Base-by-base conservation (phyloP, 2,797 vertebrate genomes). In the Poeciliopsis turneri region DNA sequence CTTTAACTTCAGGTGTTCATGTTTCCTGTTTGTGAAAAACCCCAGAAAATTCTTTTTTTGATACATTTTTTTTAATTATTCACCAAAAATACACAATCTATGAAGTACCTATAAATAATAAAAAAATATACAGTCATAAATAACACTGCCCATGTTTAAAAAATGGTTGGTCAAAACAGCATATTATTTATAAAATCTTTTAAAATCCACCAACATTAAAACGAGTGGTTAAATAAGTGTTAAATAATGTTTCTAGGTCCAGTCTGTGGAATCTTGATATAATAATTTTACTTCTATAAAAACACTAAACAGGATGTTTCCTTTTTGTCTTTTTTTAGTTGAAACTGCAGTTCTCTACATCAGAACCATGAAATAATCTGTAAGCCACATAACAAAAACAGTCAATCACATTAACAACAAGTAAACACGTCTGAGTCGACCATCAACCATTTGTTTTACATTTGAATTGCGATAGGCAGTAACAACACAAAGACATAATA, bases 91-190 rank as follows among this genome's bases (percentile, higher is more conserved):
- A 87, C 68, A 84, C 71, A 88, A 87, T 85, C 75, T 78, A 76
- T 55, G 11, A 75, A 75, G 81, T 71, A 84, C 83, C 85, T 88
- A 84, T 86, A 89, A 86, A 92, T 92, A 89, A 76, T 5, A 88
- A 30, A 45, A 57, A 76, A 81, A 64, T 68, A 88, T 77, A 80
- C 72, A 86, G 86, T 49, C 79, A 92, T 84, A 90, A 89, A 89
- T 94, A 95, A 94, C 93, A 94, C 92, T 94, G 92, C 61, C 75
- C 86, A 74, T 83, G 83, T 93, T 46, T 45, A 43, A 91, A 90
- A 92, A 90, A 87, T 69, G 1, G n/a, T 83, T 69, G 73, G 73
- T 12, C 83, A 87, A 49, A 90, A 86, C 77, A 84, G 20, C 43
- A 61, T 80, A 87, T 81, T 86, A 4, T 77, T 87, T 83, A 86